A percentile compares a stretch with the other conserved stretches of the same genome.
Evolutionary conservation across 2,888 invertebrate species (phyloP).

Genomic region (Ennomos fuscantarius): DNA sequence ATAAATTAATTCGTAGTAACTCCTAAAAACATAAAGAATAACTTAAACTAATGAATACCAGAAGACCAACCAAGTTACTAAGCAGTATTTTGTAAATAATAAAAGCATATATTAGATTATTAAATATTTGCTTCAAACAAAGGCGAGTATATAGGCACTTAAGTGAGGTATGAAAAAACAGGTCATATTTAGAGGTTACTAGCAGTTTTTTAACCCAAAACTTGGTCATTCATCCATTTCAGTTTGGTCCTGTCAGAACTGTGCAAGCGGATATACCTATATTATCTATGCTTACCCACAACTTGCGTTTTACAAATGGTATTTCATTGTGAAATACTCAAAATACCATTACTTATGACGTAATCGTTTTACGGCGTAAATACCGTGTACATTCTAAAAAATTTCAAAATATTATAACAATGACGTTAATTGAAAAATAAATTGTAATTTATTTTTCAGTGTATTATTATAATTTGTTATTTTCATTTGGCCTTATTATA

Average conservation of each 20-base stretch:
- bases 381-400: too few species aligned
- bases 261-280: conserved; percentile 22
- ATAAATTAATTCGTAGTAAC: conserved; percentile 1
- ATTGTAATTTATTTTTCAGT: too few species aligned
- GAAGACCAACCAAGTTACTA: conserved; percentile 9
- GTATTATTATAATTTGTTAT: too few species aligned
- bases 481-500: too few species aligned
- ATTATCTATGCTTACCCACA: background rate
- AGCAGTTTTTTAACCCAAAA: conserved; percentile 23
- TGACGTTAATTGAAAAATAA: too few species aligned
- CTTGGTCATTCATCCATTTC: conserved; percentile 36
- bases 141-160: conserved; percentile 1
- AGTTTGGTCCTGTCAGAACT: conserved; percentile 33
- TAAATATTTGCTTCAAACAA: conserved; percentile 17
- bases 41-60: background rate
- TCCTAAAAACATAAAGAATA: background rate
- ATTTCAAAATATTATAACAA: too few species aligned
- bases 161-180: conserved; percentile 20
- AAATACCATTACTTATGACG: too few species aligned
- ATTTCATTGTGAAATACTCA: too few species aligned
- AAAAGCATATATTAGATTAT: conserved; percentile 10
- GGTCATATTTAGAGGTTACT: conserved; percentile 28
- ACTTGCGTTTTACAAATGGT: conserved; percentile 7
- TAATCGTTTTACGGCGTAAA: too few species aligned
- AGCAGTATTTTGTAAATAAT: conserved; percentile 15